Conservation (phyloP, 2,113 vertebrate species). For the Acrocephalus kingi region DNA sequence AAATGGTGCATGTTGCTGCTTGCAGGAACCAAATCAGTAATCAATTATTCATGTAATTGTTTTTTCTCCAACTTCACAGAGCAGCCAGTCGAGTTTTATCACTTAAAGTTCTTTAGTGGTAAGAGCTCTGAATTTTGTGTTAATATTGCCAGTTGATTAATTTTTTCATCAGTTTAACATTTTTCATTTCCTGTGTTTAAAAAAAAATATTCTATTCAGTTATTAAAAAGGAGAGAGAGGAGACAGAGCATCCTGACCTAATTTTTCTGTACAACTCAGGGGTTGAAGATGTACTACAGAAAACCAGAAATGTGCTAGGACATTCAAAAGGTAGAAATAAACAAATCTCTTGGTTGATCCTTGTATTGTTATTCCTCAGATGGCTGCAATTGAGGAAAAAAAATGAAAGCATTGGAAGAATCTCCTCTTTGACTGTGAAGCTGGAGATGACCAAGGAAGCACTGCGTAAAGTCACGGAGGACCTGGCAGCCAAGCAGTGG, state of each 20-base stretch:
- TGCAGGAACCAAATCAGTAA: neutral
- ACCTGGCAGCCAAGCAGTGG: slow-evolving; percentile 53
- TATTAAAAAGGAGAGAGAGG: neutral
- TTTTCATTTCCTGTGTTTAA: neutral
- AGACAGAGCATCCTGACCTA: neutral
- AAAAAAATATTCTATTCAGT: neutral
- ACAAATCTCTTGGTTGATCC: neutral
- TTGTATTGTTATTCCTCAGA: slow-evolving; percentile 46
- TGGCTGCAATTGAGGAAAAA: slow-evolving; percentile 69
- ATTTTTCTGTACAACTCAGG: neutral
- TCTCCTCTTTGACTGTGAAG: slow-evolving; percentile 62
- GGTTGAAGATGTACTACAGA: neutral
- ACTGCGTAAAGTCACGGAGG: slow-evolving; percentile 48
- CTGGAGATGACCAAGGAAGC: slow-evolving; percentile 70
- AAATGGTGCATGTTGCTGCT: neutral
- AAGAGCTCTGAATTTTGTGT: neutral
- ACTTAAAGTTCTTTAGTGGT: neutral
- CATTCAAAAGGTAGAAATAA: neutral
- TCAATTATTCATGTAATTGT: neutral
- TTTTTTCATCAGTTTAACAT: neutral
- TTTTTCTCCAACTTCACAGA: neutral
- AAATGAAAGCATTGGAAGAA: slow-evolving; percentile 65
- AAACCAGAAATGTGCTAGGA: neutral
- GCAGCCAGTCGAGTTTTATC: neutral
- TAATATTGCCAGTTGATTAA: fast-evolving